Conservation (phyloP, 2,888 invertebrate species). For the Agrotis clavis region DNA sequence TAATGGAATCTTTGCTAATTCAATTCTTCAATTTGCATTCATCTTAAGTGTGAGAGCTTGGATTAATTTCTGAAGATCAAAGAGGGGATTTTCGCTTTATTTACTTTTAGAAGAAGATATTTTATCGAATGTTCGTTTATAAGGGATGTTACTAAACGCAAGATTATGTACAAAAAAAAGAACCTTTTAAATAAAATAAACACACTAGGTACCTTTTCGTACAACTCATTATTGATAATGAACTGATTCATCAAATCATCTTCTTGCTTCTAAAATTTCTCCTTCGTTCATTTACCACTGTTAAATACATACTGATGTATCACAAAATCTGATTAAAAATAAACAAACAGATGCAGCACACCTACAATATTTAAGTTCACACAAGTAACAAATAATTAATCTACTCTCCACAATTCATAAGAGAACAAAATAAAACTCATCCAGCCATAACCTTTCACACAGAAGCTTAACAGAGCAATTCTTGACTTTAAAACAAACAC, state of each 20-base stretch:
- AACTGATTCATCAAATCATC: not conserved
- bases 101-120: constrained; percentile 17
- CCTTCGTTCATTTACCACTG: not conserved
- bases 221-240: not conserved
- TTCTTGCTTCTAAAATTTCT: not conserved
- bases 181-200: not conserved
- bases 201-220: not conserved
- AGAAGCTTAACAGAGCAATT: constrained; percentile 16
- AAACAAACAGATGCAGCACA: not conserved
- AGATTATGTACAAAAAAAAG: not conserved
- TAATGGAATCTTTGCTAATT: constrained; percentile 68
- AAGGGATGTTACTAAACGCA: not conserved
- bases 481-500: constrained; percentile 61
- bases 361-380: not conserved
- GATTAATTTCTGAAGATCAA: constrained; percentile 48
- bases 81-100: constrained; percentile 13
- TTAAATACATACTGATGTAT: not conserved
- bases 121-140: not conserved
- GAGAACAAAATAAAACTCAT: constrained; percentile 20
- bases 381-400: not conserved
- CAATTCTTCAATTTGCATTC: constrained; percentile 59
- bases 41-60: constrained; percentile 52
- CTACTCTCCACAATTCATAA: not conserved
- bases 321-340: not conserved
- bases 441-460: not conserved